A percentile compares a stretch with the other conserved stretches of the same genome.
These are phyloP conservation scores for Pogoniulus pusillus DNA, from an alignment of 2,797 vertebrate genomes.

Conservation along the genomic window DNA sequence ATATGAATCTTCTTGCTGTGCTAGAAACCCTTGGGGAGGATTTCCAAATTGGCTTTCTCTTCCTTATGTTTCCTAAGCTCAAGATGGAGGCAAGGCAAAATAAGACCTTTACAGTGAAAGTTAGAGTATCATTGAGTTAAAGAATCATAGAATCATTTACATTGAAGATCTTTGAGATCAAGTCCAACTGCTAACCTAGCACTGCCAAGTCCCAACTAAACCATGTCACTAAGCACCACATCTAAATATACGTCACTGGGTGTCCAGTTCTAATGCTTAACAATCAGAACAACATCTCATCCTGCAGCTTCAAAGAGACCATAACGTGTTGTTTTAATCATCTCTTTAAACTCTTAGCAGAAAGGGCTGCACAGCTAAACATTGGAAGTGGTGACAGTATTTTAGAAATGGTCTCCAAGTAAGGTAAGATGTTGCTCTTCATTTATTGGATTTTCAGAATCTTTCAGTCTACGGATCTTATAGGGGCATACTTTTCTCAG, in stretches of 20 bases:
- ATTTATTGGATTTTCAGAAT: not conserved
- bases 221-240: not conserved
- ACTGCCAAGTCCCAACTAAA: not conserved
- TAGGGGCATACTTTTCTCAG: not conserved
- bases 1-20: not conserved
- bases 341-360: not conserved
- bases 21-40: not conserved
- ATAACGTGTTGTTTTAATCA: conserved; percentile 24
- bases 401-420: not conserved
- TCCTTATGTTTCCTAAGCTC: not conserved
- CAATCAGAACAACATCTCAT: not conserved
- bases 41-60: not conserved
- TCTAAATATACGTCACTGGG: not conserved
- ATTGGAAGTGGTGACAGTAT: not conserved
- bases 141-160: not conserved
- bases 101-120: fast-evolving
- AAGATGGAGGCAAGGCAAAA: not conserved
- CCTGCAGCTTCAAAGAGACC: not conserved
- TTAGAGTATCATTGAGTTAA: not conserved
- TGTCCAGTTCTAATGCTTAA: not conserved
- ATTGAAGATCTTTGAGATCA: not conserved
- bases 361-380: not conserved
- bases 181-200: not conserved
- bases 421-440: not conserved
- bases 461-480: not conserved